Evolutionary conservation across 1,140 invertebrate species (phyloP), one percentile per base, ranked within the genome.

Genomic region (Drosophila orena): DNA sequence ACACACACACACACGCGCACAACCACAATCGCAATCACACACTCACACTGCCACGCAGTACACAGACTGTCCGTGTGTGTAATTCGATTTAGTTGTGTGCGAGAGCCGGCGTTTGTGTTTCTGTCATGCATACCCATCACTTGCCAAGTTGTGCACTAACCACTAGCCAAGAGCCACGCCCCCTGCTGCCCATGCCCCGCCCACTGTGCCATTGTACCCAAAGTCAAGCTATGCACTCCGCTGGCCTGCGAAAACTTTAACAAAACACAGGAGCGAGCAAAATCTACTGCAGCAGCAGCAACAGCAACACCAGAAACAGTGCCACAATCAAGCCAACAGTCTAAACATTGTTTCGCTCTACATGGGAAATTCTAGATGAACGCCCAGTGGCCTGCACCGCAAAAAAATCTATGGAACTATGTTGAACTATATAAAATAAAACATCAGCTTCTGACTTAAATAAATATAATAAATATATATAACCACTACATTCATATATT

Each of bases 191-290:
- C 30, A 15, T 1, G 27, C 17, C 20, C 43, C 27, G 64, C 22
- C 35, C 20, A 49, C 43, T 62, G 64, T 47, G 49, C 79, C 62
- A 17, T 86, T 83, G 71, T 60, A 60, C 75, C 50, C 43, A 59
- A 76, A 79, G 55, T 72, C 61, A 83, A 88, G 73, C 83, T 79
- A 86, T 86, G 83, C 83, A 88, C 75, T 83, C 73, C 62, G 78
- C 70, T 88, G 69, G 62, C 46, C 69, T 69, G 71, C 65, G 69
- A 40, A 81, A 86, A 88, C 83, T 88, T 88, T 71, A 69, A 46
- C 57, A 78, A 60, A 54, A 72, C 78, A 66, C 54, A 75, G 69
- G 61, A 70, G 44, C 60, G 30, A 50, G 68, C 74, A 62, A 11
- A 40, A 73, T 46, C 43, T 14, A 22, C 43, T 22, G 40, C 54